phyloP scores from a whole-genome alignment of 2,113 vertebrate species.

The Pao palembangensis region DNA sequence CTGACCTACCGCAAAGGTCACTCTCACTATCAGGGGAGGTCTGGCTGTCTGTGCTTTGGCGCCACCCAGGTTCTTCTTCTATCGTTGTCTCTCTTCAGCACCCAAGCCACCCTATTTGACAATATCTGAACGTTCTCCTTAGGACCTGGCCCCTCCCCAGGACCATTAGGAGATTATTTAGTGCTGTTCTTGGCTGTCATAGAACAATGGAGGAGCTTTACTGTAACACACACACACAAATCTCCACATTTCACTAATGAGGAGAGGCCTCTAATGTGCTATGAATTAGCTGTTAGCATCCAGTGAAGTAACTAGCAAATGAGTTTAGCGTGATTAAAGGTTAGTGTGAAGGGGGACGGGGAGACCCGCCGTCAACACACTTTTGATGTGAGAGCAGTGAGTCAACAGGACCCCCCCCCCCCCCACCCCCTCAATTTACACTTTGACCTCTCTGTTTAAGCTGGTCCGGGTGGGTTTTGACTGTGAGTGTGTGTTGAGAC shows the following conservation, averaged over 20 bases:
- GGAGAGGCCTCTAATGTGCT: no score
- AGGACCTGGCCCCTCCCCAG: no score
- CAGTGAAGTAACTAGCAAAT: constrained; percentile 12
- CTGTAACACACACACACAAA: no score
- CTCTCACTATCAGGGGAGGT: constrained; percentile 56
- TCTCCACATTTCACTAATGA: no score
- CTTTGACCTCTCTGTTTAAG: constrained; percentile 51
- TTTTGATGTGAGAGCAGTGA: constrained; percentile 41
- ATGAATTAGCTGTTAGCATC: constrained; percentile 4
- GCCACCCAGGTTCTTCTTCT: constrained; percentile 33
- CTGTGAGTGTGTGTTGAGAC: background rate
- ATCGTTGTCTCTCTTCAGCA: constrained; percentile 18
- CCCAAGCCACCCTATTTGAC: background rate
- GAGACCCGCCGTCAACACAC: constrained; percentile 10
- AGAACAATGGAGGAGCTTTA: no score
- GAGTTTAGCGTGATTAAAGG: constrained; percentile 30
- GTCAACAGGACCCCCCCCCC: constrained; percentile 45
- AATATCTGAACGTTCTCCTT: background rate
- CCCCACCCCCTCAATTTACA: constrained; percentile 40
- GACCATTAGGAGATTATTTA: no score
- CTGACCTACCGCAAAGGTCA: constrained; percentile 52
- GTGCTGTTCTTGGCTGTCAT: no score
- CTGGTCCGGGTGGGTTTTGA: constrained; percentile 33
- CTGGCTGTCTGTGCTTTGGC: constrained; percentile 14
- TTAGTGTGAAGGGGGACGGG: constrained; percentile 23